Percentiles rank a stretch among this genome's conserved stretches.
phyloP scores from a whole-genome alignment of 1,140 invertebrate species.

The Drosophila bocki region DNA sequence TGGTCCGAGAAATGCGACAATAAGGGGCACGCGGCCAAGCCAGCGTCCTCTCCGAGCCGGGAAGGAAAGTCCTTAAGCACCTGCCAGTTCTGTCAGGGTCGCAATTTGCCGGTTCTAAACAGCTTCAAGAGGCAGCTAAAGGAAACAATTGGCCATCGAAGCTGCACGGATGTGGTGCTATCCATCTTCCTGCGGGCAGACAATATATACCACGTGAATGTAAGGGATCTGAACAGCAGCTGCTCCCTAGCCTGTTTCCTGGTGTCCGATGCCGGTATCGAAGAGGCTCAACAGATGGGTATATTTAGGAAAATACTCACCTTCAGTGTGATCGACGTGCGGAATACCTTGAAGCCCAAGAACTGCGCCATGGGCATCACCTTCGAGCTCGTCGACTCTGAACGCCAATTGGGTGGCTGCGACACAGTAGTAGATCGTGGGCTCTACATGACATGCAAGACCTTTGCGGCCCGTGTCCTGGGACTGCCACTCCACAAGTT shows the following conservation, averaged over 20 bases:
- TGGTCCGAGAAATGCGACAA: not conserved
- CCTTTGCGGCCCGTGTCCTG: not conserved
- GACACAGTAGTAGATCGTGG: not conserved
- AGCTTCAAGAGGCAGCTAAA: conserved; percentile 31
- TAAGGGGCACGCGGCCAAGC: not conserved
- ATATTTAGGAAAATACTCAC: conserved; percentile 70
- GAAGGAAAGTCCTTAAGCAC: conserved; percentile 32
- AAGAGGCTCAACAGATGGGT: conserved; percentile 42
- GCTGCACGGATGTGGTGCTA: conserved; percentile 39
- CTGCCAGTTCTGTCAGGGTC: conserved; percentile 50
- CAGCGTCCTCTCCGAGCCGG: not conserved
- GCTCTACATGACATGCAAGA: not conserved
- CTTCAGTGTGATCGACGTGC: conserved; percentile 65
- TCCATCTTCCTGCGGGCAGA: conserved; percentile 61
- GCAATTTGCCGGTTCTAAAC: conserved; percentile 15
- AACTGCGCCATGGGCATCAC: conserved; percentile 40
- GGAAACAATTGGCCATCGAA: conserved; percentile 26
- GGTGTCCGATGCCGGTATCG: conserved; percentile 57
- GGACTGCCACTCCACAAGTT: not conserved
- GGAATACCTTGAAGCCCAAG: conserved; percentile 46
- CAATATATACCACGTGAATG: conserved; percentile 72
- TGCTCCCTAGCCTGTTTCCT: conserved; percentile 60
- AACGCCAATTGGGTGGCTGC: conserved; percentile 38
- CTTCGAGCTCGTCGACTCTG: conserved; percentile 50
- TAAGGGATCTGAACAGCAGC: conserved; percentile 30